These are phyloP conservation scores for Steinernema hermaphroditum DNA, from an alignment of 2,888 invertebrate genomes.

Conservation along the genomic window DNA sequence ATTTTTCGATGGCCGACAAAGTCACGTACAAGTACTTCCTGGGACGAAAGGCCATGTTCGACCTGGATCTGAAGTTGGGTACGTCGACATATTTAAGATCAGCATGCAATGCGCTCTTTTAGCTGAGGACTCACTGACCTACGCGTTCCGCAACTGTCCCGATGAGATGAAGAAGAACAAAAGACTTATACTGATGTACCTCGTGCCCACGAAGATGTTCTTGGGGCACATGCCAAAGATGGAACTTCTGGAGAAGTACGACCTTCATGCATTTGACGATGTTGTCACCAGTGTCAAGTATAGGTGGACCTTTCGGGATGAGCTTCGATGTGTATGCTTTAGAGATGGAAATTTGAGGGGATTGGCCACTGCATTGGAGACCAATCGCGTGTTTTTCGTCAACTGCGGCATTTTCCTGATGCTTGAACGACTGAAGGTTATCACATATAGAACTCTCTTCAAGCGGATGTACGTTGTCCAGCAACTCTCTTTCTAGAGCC, in stretches of 20 bases:
- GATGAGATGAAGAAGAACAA: slow-evolving; percentile 82
- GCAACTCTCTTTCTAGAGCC: background rate
- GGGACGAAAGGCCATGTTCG: slow-evolving; percentile 96
- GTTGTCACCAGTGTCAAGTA: slow-evolving; percentile 81
- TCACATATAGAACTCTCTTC: slow-evolving; percentile 92
- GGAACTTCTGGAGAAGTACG: slow-evolving; percentile 81
- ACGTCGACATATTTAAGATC: slow-evolving; percentile 42
- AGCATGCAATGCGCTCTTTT: slow-evolving; percentile 59
- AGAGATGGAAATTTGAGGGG: slow-evolving; percentile 79
- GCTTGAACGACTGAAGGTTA: slow-evolving; percentile 90
- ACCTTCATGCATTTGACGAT: slow-evolving; percentile 86
- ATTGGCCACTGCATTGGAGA: slow-evolving; percentile 69
- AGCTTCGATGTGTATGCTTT: slow-evolving; percentile 29
- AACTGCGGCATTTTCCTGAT: slow-evolving; percentile 95
- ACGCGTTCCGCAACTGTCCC: slow-evolving; percentile 86
- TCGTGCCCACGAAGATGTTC: slow-evolving; percentile 77
- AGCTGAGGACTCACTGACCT: slow-evolving; percentile 88
- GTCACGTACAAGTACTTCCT: slow-evolving; percentile 94
- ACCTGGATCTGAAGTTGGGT: slow-evolving; percentile 86
- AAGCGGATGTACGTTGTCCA: slow-evolving; percentile 76
- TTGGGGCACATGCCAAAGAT: slow-evolving; percentile 89
- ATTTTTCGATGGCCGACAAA: slow-evolving; percentile 79
- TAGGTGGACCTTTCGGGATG: slow-evolving; percentile 32
- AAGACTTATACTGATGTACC: slow-evolving; percentile 85
- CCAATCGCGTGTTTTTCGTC: slow-evolving; percentile 88